Base-by-base conservation (phyloP, 2,888 invertebrate species). In the Stictocephala bisonia region DNA sequence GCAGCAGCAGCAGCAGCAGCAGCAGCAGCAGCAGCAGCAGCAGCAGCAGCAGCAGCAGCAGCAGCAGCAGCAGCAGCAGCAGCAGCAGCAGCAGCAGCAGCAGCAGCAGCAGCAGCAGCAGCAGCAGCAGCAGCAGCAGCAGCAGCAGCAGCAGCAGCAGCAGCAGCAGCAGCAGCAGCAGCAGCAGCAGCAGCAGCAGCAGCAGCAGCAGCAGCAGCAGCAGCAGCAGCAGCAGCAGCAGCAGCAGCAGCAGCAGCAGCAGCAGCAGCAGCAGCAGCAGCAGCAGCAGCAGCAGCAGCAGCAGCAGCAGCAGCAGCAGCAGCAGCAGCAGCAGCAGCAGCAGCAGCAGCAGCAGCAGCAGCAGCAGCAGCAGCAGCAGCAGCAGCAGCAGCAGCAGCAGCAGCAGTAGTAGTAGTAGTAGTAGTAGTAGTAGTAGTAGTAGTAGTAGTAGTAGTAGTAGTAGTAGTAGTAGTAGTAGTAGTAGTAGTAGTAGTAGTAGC, bases 361-460 rank as follows among this genome's bases (percentile, higher is more conserved):
- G 70, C 2, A 1, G 31, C 22, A n/a, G 15, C 18, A 29, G 0
- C n/a, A 27, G 31, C 2, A 27, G 56, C 11, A 70, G 27, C 9
- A 29, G 18, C 13, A 60, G 56, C 3, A 15, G 29, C 11, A 26
- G 70, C 7, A 48, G 48, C n/a, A 48, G 44, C 13, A 68, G 20
- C 20, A 72, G 56, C 26, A 56, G 56, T 56, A 56, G 56, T 56
- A 56, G 56, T 56, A 56, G 56, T 56, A 56, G 56, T 56, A 56
- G 56, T 56, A 56, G 56, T 56, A 56, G 56, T 56, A 56, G 56
- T 56, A 56, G 56, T 56, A 56, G 56, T 56, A 56, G 56, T 56
- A 56, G 56, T 56, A 56, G 56, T 56, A 56, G 56, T 56, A 56
- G 56, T 56, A 56, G 56, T 56, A 56, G 56, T 56, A 56, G 56